Evolutionary conservation across 2,113 vertebrate species (phyloP), one percentile per base, ranked within the genome.

Genomic region (Blennius ocellaris): DNA sequence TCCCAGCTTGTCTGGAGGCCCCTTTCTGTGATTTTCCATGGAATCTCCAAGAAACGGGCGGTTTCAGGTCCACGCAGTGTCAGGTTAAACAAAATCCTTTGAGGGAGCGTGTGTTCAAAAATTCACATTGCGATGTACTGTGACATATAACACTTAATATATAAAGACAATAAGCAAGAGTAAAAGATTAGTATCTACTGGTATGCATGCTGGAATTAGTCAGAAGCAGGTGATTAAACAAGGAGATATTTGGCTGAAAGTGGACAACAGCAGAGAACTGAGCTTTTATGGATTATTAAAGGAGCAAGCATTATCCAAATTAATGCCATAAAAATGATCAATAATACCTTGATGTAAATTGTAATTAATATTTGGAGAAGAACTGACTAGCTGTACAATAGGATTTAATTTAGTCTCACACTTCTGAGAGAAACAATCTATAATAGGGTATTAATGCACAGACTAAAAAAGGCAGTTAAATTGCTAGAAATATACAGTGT

Each of bases 51-150:
- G 21, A 59, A 65, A 66, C 40, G 53, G 67, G 55, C 37, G 72
- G 39, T 48, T 63, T 11, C 36, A 73, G 69, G 62, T 79, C 70
- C 53, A 36, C 67, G 30, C 39, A 44, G 58, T 44, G 47, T 65
- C n/a, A 65, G 11, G 14, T 52, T 30, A 16, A 53, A 76, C 8
- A 49, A 62, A 57, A 12, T 37, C 8, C 65, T 60, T 38, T 53
- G 17, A 61, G 62, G 49, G 17, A 55, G 56, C 30, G 43, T 44
- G 39, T 37, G 17, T n/a, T 11, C 39, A n/a, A 48, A 73, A 12
- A 55, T 11, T 59, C 3, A 54, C 36, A 30, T 30, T 40, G n/a
- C 14, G n/a, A 12, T 49, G 5, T 1, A 3, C 11, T 49, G 8
- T 17, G 10, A 72, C n/a, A 30, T 30, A 30, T 30, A 30, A 30